Evolutionary conservation across 2,113 vertebrate species (phyloP).

Genomic region (Pterocles gutturalis): DNA sequence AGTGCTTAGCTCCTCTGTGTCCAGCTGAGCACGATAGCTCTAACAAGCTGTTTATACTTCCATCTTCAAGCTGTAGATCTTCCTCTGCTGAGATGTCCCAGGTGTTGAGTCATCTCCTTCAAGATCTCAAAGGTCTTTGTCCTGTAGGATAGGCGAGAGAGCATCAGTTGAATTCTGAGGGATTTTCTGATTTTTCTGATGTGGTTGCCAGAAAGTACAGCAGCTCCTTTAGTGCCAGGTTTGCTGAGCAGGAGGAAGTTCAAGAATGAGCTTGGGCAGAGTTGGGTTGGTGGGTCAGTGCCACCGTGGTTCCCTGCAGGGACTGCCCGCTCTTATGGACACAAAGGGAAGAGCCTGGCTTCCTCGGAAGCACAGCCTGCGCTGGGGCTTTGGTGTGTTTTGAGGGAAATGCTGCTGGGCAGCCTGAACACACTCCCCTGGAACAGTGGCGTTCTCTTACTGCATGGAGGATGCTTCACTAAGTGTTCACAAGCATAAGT

Average conservation of each 20-base stretch:
- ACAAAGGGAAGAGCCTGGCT: neutral
- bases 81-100: neutral
- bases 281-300: neutral
- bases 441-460: neutral
- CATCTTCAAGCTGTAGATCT: neutral
- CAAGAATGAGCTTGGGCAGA: neutral
- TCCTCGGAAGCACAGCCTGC: neutral
- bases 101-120: neutral
- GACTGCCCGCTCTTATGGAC: neutral
- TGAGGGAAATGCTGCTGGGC: neutral
- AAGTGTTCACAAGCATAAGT: neutral
- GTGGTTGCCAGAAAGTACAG: neutral
- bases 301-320: neutral
- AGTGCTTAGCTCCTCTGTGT: neutral
- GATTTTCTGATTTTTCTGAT: neutral
- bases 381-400: fast-evolving
- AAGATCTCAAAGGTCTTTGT: neutral
- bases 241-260: neutral
- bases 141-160: neutral
- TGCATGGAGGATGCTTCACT: neutral
- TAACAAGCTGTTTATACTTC: neutral
- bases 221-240: neutral
- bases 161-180: neutral
- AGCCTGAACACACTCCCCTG: neutral
- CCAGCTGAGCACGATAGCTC: neutral